Evolutionary conservation across 1,140 invertebrate species (phyloP).

Genomic region (Tetramorium alpestre): DNA sequence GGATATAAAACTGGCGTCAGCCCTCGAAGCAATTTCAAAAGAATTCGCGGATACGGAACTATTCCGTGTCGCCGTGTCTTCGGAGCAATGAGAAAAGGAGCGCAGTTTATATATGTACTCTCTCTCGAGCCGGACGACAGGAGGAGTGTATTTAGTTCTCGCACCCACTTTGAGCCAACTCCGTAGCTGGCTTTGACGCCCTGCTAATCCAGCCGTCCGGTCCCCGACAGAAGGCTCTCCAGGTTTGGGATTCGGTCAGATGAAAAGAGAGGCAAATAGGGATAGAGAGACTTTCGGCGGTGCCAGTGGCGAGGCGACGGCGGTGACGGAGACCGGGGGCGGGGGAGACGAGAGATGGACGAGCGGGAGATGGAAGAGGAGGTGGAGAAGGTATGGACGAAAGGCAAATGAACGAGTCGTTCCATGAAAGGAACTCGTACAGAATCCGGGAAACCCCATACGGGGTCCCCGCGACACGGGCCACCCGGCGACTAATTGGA

Average conservation of each 20-base stretch:
- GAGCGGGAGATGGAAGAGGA: conserved; percentile 51
- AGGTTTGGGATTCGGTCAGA: conserved; percentile 71
- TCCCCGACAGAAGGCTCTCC: conserved; percentile 70
- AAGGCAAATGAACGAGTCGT: conserved; percentile 85
- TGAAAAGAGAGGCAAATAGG: conserved; percentile 67
- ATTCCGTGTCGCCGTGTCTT: conserved; percentile 35
- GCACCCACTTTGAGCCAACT: conserved; percentile 73
- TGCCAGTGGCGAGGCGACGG: conserved; percentile 46
- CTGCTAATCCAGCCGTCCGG: conserved; percentile 77
- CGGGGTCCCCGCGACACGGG: conserved; percentile 82
- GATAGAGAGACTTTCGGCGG: conserved; percentile 58
- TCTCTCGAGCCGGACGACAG: conserved; percentile 45
- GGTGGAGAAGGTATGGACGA: conserved; percentile 78
- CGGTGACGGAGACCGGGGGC: conserved; percentile 36
- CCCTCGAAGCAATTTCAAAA: conserved; percentile 57
- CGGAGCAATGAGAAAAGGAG: conserved; percentile 51
- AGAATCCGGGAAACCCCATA: conserved; percentile 86
- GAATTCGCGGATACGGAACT: conserved; percentile 28
- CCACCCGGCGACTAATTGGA: conserved; percentile 85
- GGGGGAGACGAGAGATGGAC: conserved; percentile 53
- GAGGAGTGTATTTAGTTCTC: conserved; percentile 72
- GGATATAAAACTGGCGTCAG: conserved; percentile 52
- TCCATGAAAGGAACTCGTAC: conserved; percentile 86
- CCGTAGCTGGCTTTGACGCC: conserved; percentile 77
- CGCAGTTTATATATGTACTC: conserved; percentile 41